phyloP scores from a whole-genome alignment of 30 jellyfish, hydroid and myxozoan species.

The Aurelia aurita complex sp. Pacific region DNA sequence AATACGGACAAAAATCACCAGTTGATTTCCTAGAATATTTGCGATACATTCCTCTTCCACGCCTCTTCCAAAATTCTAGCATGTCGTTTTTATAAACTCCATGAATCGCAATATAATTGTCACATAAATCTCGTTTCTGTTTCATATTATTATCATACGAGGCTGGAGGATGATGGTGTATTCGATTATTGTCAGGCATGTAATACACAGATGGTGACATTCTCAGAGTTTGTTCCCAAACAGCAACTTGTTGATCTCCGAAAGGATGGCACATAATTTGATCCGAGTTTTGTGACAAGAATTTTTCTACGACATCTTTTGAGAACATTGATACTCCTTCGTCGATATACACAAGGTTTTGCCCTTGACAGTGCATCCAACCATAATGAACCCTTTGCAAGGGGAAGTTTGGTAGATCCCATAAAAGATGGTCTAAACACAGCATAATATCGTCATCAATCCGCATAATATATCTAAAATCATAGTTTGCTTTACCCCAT shows the following conservation, averaged over 20 bases:
- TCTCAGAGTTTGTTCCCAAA: constrained; percentile 60
- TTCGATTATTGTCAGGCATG: constrained; percentile 49
- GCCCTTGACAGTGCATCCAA: constrained; percentile 73
- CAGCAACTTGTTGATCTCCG: constrained; percentile 74
- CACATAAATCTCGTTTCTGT: constrained; percentile 20
- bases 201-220: constrained; percentile 1
- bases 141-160: constrained; percentile 35
- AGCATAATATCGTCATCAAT: constrained; percentile 70
- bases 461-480: constrained; percentile 32
- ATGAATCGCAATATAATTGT: constrained; percentile 62
- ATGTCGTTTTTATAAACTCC: constrained; percentile 57
- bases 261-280: constrained; percentile 65
- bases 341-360: constrained; percentile 53
- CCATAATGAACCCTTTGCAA: constrained; percentile 41
- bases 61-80: constrained; percentile 62
- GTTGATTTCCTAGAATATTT: constrained; percentile 11
- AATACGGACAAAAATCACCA: constrained; percentile 13
- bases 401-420: constrained; percentile 65
- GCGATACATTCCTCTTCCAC: constrained; percentile 54
- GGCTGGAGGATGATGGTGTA: constrained; percentile 81
- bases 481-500: constrained; percentile 65
- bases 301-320: constrained; percentile 38
- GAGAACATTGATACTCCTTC: constrained; percentile 69
- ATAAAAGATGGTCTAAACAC: constrained; percentile 69
- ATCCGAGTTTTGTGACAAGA: constrained; percentile 60